Conservation (phyloP, 2,797 vertebrate genomes). For the Phoebastria nigripes region DNA sequence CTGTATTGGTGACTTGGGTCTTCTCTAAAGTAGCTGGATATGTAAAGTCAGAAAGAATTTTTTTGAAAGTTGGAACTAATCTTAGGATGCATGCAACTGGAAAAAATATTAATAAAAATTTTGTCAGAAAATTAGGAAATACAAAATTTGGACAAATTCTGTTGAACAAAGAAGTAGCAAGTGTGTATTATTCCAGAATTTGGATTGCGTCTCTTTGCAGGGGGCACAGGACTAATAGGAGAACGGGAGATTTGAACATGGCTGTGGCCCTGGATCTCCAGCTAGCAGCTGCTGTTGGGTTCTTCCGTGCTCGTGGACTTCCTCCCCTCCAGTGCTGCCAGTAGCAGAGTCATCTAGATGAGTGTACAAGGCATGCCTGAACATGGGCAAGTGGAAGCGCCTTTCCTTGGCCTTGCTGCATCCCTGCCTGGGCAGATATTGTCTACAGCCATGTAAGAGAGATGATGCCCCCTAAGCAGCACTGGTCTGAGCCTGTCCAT, state of each 20-base stretch:
- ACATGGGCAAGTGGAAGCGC: neutral
- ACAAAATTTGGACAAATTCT: neutral
- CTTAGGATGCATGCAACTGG: neutral
- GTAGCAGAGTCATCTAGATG: neutral
- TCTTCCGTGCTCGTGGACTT: neutral
- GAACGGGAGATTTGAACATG: fast-evolving
- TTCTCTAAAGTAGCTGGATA: neutral
- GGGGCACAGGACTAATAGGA: neutral
- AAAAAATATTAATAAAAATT: neutral
- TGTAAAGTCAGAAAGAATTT: neutral
- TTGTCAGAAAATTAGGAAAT: neutral
- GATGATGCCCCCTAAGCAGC: neutral
- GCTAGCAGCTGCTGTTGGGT: neutral
- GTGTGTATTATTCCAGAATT: neutral
- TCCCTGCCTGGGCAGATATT: neutral
- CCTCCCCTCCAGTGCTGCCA: neutral
- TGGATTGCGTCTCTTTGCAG: neutral
- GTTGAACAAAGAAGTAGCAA: neutral
- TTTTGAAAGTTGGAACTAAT: neutral
- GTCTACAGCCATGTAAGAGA: neutral
- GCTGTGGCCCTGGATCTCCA: neutral
- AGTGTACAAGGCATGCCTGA: neutral
- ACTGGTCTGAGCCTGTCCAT: neutral
- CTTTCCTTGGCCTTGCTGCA: neutral
- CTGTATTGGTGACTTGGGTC: neutral